These are phyloP conservation scores for Lithodes maja DNA, from an alignment of 2,888 invertebrate species.

Conservation along the genomic window DNA sequence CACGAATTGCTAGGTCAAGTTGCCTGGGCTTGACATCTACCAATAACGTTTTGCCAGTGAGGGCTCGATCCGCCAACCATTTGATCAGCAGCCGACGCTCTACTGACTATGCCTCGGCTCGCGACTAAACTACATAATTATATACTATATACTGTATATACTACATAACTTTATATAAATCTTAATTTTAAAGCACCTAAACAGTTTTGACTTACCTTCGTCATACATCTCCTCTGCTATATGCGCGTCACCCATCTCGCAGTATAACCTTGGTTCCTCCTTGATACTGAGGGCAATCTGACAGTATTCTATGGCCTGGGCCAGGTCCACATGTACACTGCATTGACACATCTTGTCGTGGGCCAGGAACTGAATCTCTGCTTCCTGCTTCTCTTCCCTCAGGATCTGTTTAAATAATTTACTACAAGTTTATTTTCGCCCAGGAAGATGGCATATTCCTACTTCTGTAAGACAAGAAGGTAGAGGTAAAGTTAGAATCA, in stretches of 20 bases:
- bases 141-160: no score
- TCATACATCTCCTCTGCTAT: conserved; percentile 92
- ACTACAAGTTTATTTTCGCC: no score
- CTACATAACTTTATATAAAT: no score
- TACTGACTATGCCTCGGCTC: no score
- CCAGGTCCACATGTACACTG: conserved; percentile 81
- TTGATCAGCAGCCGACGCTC: no score
- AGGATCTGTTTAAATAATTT: conserved; percentile 74
- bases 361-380: conserved; percentile 84
- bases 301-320: conserved; percentile 86
- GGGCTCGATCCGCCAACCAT: no score
- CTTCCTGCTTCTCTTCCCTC: conserved; percentile 82
- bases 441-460: no score
- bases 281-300: conserved; percentile 85
- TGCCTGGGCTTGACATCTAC: no score
- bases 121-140: no score
- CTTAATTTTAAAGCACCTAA: no score
- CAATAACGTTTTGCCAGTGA: no score
- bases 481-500: neutral
- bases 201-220: conserved; percentile 78
- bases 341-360: conserved; percentile 89
- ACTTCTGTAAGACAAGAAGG: neutral
- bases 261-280: conserved; percentile 85
- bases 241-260: conserved; percentile 95
- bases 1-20: no score